These are phyloP conservation scores for Plodia interpunctella DNA, from an alignment of 1,140 invertebrate species.

Conservation along the genomic window DNA sequence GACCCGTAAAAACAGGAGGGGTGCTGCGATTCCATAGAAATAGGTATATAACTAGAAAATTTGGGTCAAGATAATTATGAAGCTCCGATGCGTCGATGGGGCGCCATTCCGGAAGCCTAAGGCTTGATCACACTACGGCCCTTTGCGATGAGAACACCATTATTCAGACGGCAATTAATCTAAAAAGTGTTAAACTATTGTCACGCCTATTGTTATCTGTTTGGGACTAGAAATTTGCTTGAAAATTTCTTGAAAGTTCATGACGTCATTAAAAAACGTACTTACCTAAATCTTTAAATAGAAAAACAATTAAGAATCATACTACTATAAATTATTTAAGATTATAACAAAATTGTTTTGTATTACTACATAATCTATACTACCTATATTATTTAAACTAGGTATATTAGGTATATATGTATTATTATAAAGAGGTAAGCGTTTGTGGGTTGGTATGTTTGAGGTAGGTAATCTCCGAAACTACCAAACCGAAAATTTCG, in stretches of 20 bases:
- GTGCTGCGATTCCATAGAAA: neutral
- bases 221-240: neutral
- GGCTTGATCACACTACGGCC: neutral
- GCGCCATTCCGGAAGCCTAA: conserved; percentile 3
- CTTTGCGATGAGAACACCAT: neutral
- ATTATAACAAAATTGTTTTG: too few species aligned
- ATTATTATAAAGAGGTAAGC: too few species aligned
- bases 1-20: neutral
- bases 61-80: conserved; percentile 4
- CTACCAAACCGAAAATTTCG: too few species aligned
- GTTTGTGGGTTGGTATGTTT: too few species aligned
- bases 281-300: too few species aligned
- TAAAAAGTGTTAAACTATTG: neutral
- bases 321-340: too few species aligned
- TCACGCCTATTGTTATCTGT: neutral
- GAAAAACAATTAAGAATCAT: too few species aligned
- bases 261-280: too few species aligned
- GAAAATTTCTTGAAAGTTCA: neutral
- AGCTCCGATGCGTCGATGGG: conserved; percentile 5
- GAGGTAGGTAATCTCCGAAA: too few species aligned
- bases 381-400: too few species aligned
- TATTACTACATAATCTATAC: too few species aligned
- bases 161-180: conserved; percentile 1
- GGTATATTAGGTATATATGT: too few species aligned
- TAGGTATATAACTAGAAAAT: neutral